Percentiles rank a stretch among this genome's conserved stretches.
phyloP scores from a whole-genome alignment of 2,888 invertebrate genomes.

The Hydrotaea diabolus region DNA sequence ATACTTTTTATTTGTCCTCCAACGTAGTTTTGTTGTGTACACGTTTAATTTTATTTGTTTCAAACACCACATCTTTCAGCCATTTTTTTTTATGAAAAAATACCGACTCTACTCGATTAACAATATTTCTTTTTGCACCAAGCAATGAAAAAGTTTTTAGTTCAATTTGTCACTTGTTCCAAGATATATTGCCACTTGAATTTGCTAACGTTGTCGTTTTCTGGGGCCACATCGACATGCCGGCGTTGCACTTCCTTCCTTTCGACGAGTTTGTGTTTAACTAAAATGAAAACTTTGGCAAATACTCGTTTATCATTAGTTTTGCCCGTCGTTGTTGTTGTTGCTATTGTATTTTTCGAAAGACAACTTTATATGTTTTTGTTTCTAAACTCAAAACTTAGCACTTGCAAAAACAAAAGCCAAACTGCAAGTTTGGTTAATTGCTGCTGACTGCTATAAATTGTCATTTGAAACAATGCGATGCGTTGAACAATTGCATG shows the following conservation, averaged over 20 bases:
- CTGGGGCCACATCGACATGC: background rate
- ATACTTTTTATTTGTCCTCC: too few species aligned
- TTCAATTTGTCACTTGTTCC: conserved; percentile 19
- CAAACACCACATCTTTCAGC: too few species aligned
- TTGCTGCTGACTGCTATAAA: conserved; percentile 18
- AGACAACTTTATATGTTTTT: background rate
- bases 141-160: too few species aligned
- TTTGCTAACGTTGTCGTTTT: conserved; percentile 3
- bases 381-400: background rate
- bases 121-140: too few species aligned
- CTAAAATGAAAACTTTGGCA: background rate
- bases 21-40: too few species aligned
- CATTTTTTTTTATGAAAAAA: too few species aligned
- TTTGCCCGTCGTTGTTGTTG: background rate
- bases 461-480: background rate
- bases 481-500: background rate
- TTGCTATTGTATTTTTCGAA: background rate
- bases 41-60: too few species aligned
- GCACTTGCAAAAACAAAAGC: background rate
- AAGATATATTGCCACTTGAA: conserved; percentile 8
- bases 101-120: too few species aligned
- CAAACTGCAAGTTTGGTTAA: background rate
- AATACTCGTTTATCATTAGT: conserved; percentile 28
- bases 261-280: background rate
- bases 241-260: too few species aligned